Evolutionary conservation across 2,113 vertebrate species (phyloP), one percentile per base, ranked within the genome.

Genomic region (Sciurus niger): DNA sequence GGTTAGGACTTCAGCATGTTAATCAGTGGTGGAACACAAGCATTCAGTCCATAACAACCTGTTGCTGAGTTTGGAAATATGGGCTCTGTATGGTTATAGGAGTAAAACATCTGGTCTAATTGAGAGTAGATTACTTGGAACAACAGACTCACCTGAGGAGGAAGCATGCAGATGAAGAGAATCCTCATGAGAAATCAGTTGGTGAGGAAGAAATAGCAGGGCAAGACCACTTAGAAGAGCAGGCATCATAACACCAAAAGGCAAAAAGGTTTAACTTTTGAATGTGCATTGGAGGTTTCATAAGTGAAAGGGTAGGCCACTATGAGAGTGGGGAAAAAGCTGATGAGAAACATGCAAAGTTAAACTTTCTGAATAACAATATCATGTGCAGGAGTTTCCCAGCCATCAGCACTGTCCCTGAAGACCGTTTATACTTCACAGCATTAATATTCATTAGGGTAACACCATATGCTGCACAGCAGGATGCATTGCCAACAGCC

Each of bases 401-500:
- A 98, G 98, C 94, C 98, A 98, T 97, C 96, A 97, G 85, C 92
- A 92, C 88, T 76, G 90, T 98, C 98, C 98, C 98, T 48, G 72
- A 98, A 98, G 98, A 98, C 98, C 95, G 95, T 98, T 98, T 98
- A 97, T 97, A 98, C 96, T 98, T 98, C 96, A 28, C 93, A 97
- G 95, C 46, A 99, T 99, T 99, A 99, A 99, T 99, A 99, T 99
- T 99, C 98, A 99, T 99, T 98, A 98, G 98, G 97, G 94, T 97
- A 98, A 97, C 94, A 82, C 98, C 98, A 98, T 99, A 99, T 99
- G 99, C 96, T 98, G 97, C 98, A 97, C 98, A 98, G 98, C 98
- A 98, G 98, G 98, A 98, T 95, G 90, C 94, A 92, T 6, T 98
- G 98, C 98, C 98, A 98, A 97, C 98, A 98, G 98, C 98, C 97